Evolutionary conservation across 2,797 vertebrate species (phyloP), one percentile per base, ranked within the genome.

Genomic region (Sitta carolinensis): DNA sequence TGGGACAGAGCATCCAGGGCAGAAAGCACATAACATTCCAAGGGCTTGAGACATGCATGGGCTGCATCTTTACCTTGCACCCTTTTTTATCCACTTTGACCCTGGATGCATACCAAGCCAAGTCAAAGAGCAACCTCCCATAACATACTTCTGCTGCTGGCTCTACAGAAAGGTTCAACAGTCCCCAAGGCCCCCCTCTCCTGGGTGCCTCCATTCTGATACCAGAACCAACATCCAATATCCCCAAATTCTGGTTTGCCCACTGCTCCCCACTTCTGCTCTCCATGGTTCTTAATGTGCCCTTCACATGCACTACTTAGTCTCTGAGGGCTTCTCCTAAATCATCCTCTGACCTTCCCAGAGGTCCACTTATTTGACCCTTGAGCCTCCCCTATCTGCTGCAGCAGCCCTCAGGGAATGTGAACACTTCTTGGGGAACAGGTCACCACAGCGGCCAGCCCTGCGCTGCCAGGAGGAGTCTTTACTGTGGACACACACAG

Each of bases 151-250:
- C 57, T 45, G 38, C 63, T 57, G 5, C 20, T 74, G 38, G 25
- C 48, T 74, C 36, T 74, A 20, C 57, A 70, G 64, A 86, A 85
- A 83, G 15, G 8, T 77, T 80, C 32, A 34, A 16, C 2, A 59
- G 34, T n/a, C 5, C 29, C 25, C 27, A 64, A 6, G 27, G 43
- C 5, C 25, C 14, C 5, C 11, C 23, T 59, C 11, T 80, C 16
- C 29, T 29, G 5, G 3, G 2, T 52, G 20, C 32, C 29, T 87
- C 40, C 57, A 48, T n/a, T 20, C 40, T 83, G 43, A 69, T 7
- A 1, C 51, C 51, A 54, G 67, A 87, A 79, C 2, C 0, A 0
- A 48, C 18, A 84, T 4, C 23, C 55, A 32, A 42, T 6, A 9
- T 29, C 16, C n/a, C 8, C 32, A 83, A 19, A 76, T 57, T 76